Conservation (phyloP, 2,113 vertebrate genomes). For the Dipodomys spectabilis region DNA sequence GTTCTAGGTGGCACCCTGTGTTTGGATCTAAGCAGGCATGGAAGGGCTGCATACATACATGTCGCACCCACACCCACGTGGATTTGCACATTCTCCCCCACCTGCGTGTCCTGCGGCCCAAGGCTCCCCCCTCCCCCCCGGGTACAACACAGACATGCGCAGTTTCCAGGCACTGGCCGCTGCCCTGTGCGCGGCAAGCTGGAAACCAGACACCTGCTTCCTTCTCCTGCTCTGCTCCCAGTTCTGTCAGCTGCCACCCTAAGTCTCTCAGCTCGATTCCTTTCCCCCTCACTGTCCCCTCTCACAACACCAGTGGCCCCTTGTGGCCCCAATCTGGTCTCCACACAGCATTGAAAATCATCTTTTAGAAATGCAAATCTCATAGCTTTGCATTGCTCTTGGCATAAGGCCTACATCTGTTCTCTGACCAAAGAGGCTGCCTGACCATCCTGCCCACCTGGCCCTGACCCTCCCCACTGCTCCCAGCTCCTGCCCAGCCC, state of each 20-base stretch:
- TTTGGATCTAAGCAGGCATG: too few species aligned
- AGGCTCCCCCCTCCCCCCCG: accelerated
- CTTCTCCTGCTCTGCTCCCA: background rate
- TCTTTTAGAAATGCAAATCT: constrained; percentile 77
- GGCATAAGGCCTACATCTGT: constrained; percentile 8
- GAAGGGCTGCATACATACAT: too few species aligned
- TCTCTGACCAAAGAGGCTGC: background rate
- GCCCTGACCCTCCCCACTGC: background rate
- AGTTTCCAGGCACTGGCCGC: background rate
- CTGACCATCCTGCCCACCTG: background rate
- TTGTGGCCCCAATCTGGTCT: constrained; percentile 68
- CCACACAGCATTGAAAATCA: constrained; percentile 26
- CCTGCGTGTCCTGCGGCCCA: too few species aligned
- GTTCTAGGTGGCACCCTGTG: too few species aligned
- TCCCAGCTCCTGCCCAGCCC: background rate
- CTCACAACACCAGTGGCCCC: constrained; percentile 30
- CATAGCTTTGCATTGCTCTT: constrained; percentile 27
- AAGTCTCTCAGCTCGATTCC: constrained; percentile 52
- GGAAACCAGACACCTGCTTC: background rate
- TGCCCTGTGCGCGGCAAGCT: background rate
- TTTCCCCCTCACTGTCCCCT: background rate
- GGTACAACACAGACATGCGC: too few species aligned
- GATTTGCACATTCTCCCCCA: background rate
- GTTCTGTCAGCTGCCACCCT: constrained; percentile 13
- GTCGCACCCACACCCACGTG: background rate